Evolutionary conservation across 2,113 vertebrate species (phyloP).

Genomic region (Solenodon paradoxus): DNA sequence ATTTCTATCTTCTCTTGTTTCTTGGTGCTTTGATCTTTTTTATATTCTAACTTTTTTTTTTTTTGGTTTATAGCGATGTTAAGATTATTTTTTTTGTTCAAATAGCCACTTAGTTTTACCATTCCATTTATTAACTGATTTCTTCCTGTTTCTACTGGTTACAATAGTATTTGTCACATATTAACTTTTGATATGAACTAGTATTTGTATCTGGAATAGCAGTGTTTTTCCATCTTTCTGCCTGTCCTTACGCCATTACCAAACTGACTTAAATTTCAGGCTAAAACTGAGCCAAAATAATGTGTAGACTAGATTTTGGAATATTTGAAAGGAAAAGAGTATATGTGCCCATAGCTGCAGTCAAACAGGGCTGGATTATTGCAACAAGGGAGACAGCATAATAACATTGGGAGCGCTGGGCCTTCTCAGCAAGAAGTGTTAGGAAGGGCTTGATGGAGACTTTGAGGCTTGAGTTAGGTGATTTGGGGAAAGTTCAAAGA

Average conservation of each 20-base stretch:
- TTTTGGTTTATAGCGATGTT: background rate
- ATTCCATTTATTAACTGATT: background rate
- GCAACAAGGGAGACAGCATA: background rate
- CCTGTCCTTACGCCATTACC: background rate
- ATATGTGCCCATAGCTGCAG: background rate
- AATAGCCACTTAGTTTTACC: background rate
- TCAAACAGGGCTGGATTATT: background rate
- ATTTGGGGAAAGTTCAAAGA: background rate
- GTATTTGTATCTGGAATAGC: background rate
- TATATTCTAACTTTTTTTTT: background rate
- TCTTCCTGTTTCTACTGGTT: background rate
- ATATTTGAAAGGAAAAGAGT: conserved; percentile 17
- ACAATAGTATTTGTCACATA: background rate
- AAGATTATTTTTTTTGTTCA: background rate
- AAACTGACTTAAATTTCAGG: background rate
- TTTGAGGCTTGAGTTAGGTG: background rate
- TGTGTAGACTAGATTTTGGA: background rate
- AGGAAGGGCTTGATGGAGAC: background rate
- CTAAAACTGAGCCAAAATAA: background rate
- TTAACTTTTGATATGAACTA: background rate
- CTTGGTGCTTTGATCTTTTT: background rate
- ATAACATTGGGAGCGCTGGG: background rate
- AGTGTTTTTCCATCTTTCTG: background rate
- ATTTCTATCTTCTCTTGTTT: background rate
- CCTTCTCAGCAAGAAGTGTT: background rate